phyloP scores from a whole-genome alignment of 2,113 vertebrate genomes.

The Rostratula benghalensis region DNA sequence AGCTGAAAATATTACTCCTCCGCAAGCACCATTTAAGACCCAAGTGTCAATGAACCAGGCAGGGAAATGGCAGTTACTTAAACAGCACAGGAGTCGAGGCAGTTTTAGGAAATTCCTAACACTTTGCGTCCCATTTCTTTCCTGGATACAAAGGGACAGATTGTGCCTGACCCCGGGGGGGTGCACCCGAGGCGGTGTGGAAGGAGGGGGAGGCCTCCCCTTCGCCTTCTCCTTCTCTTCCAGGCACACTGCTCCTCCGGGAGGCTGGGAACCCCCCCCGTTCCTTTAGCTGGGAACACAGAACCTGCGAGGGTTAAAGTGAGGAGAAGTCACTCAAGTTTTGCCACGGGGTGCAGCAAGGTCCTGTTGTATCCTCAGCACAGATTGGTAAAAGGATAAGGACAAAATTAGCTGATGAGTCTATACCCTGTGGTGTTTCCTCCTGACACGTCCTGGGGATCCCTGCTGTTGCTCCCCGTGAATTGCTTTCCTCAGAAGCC shows the following conservation, averaged over 20 bases:
- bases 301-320: background rate
- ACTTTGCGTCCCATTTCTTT: slow-evolving; percentile 32
- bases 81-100: slow-evolving; percentile 72
- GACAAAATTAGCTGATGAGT: background rate
- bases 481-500: background rate
- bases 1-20: slow-evolving; percentile 72
- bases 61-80: slow-evolving; percentile 74
- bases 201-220: background rate
- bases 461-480: background rate
- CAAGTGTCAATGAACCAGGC: slow-evolving; percentile 76
- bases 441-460: background rate
- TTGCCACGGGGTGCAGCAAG: background rate
- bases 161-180: slow-evolving; percentile 49
- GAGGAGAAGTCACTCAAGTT: background rate
- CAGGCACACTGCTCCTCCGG: background rate
- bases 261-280: background rate
- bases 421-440: background rate
- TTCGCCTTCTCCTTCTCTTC: slow-evolving; percentile 11
- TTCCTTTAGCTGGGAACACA: background rate
- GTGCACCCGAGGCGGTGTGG: background rate
- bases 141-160: slow-evolving; percentile 63
- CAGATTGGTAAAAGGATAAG: background rate
- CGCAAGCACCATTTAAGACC: slow-evolving; percentile 71
- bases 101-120: slow-evolving; percentile 76
- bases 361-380: background rate